Base-by-base conservation (phyloP, 2,113 vertebrate species). In the Castor canadensis region DNA sequence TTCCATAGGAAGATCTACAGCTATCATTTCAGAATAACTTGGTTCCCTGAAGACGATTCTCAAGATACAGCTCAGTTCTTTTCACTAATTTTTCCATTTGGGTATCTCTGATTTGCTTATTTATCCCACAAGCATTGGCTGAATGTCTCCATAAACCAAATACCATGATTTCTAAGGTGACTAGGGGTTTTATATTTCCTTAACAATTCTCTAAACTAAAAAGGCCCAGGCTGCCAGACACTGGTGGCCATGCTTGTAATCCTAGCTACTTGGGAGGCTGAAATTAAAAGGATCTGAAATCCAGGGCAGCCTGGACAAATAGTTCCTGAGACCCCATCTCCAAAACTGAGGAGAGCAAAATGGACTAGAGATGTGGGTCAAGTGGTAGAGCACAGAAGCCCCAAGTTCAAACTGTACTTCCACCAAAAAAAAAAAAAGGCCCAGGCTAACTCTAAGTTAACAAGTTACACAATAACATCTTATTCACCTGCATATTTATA, bases 401-500 rank as follows among this genome's bases (percentile, higher is more conserved):
- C n/a, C n/a, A n/a, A n/a, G n/a, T n/a, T n/a, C n/a, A n/a, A n/a
- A n/a, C n/a, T n/a, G n/a, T n/a, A n/a, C n/a, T n/a, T n/a, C n/a
- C n/a, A n/a, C n/a, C n/a, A n/a, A n/a, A 45, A 75, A 75, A 45
- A 73, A 73, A 62, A 86, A 62, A 60, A 73, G 64, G 4, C 75
- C 40, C 54, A 89, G 24, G 54, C 47, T 58, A 92, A 89, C 12
- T 80, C 35, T 47, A 91, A 47, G 58, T 66, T 43, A 86, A 45
- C 17, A 87, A 20, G 32, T 87, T 87, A 58, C 38, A 85, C 6
- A 83, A 20, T 73, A 94, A 69, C 69, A 54, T 72, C 43, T 89
- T 89, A 52, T 26, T 91, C 13, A 60, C 58, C 54, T 89, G 80
- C 60, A 81, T 47, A 93, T 17, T 73, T 95, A 47, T 93, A 85